phyloP scores from a whole-genome alignment of 2,888 invertebrate genomes.

The Melangyna quadrimaculata region DNA sequence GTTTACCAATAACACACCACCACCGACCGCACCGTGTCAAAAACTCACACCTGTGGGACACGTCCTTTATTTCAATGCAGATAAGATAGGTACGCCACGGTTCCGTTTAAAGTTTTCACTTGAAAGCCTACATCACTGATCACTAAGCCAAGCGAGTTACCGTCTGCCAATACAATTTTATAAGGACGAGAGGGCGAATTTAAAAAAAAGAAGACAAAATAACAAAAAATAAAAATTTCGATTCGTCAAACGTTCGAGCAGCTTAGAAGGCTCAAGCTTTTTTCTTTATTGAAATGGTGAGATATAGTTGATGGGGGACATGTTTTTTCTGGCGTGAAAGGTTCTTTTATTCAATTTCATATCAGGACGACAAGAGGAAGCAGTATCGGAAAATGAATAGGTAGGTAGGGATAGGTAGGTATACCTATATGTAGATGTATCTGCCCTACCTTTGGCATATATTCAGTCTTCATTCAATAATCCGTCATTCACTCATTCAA shows the following conservation, averaged over 20 bases:
- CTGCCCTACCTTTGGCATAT: constrained; percentile 52
- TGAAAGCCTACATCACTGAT: not conserved
- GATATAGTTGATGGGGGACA: not conserved
- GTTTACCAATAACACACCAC: constrained; percentile 2
- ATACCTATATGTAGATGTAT: too few relatives aligned
- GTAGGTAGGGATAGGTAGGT: too few relatives aligned
- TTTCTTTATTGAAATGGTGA: not conserved
- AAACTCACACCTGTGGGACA: constrained; percentile 51
- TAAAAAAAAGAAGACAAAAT: not conserved
- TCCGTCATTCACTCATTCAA: constrained; percentile 21
- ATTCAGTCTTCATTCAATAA: constrained; percentile 43
- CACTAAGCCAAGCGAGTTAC: not conserved
- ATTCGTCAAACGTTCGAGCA: constrained; percentile 44
- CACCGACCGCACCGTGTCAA: constrained; percentile 44
- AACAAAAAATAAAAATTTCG: constrained; percentile 3
- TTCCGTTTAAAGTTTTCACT: constrained; percentile 4
- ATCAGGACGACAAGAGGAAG: not conserved
- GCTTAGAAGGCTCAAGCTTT: constrained; percentile 2
- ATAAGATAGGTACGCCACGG: too few relatives aligned
- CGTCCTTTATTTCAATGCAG: not conserved
- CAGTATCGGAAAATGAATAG: not conserved
- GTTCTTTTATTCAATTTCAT: constrained; percentile 35
- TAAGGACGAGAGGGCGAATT: not conserved
- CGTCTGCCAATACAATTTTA: not conserved
- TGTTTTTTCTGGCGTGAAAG: not conserved